Percentiles rank a stretch among this genome's conserved stretches.
These are phyloP conservation scores for Cephalopachus bancanus DNA, from an alignment of 2,797 vertebrate species.

Conservation along the genomic window DNA sequence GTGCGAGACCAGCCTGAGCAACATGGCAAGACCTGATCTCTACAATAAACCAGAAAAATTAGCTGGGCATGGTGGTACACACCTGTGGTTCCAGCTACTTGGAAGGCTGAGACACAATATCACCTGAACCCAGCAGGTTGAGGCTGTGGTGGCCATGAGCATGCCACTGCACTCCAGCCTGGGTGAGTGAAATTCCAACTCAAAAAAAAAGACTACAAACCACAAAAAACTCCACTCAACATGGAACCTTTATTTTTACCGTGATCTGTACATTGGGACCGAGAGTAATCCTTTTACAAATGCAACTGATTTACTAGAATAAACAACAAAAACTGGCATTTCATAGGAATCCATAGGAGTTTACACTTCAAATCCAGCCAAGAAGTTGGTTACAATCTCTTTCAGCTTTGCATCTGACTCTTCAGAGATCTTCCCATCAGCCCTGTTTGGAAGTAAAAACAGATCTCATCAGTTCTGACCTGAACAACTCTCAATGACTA, in stretches of 20 bases:
- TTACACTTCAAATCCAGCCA: slow-evolving; percentile 91
- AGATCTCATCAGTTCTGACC: slow-evolving; percentile 25
- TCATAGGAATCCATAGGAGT: slow-evolving; percentile 82
- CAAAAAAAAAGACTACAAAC: not conserved
- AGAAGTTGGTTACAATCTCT: slow-evolving; percentile 95
- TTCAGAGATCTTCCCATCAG: slow-evolving; percentile 95
- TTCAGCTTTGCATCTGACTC: slow-evolving; percentile 96
- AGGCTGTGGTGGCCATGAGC: no score
- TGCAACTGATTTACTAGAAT: slow-evolving; percentile 87
- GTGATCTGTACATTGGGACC: slow-evolving; percentile 94
- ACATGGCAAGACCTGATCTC: no score
- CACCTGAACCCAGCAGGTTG: no score
- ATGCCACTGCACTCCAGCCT: no score
- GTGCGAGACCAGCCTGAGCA: no score
- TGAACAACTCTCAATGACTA: slow-evolving; percentile 12
- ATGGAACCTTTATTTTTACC: slow-evolving; percentile 92
- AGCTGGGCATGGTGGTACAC: no score
- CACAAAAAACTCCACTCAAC: slow-evolving; percentile 67
- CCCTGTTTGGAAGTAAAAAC: slow-evolving; percentile 87
- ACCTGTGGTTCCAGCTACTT: no score
- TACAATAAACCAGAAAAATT: no score
- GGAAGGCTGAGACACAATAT: no score
- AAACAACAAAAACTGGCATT: slow-evolving; percentile 87
- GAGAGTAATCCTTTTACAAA: slow-evolving; percentile 91
- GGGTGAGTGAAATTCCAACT: not conserved